These are phyloP conservation scores for Drosophila mimica DNA, from an alignment of 2,888 invertebrate genomes.

Conservation along the genomic window DNA sequence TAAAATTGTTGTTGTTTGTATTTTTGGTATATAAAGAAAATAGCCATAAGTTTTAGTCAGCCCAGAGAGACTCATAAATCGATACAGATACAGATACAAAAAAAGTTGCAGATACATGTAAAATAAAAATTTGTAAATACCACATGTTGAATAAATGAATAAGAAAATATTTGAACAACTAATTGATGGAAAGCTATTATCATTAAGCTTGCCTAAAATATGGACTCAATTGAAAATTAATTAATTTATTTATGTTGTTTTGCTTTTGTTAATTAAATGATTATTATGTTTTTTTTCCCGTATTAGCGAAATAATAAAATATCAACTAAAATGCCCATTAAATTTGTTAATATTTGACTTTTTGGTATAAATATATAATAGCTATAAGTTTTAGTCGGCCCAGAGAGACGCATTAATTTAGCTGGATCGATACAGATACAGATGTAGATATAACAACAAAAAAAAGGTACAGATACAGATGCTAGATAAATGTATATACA, in stretches of 20 bases:
- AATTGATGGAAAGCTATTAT: not conserved
- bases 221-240: not conserved
- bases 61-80: constrained; percentile 33
- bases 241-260: not conserved
- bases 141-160: not conserved
- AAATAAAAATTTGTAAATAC: too few relatives aligned
- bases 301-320: constrained; percentile 3
- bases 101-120: too few relatives aligned
- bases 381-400: constrained; percentile 26
- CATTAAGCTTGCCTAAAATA: not conserved
- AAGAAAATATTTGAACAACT: not conserved
- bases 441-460: constrained; percentile 13
- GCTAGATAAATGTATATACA: constrained; percentile 29
- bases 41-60: constrained; percentile 26
- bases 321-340: constrained; percentile 1
- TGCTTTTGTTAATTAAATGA: constrained; percentile 18
- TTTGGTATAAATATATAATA: not conserved
- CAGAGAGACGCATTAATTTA: constrained; percentile 39
- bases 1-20: constrained; percentile 6
- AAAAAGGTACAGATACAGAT: constrained; percentile 19
- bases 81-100: too few relatives aligned
- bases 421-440: constrained; percentile 37
- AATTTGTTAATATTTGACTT: not conserved
- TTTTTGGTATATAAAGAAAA: not conserved
- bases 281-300: constrained; percentile 1